Base-by-base conservation (phyloP, 2,797 vertebrate species). In the Channa striata region DNA sequence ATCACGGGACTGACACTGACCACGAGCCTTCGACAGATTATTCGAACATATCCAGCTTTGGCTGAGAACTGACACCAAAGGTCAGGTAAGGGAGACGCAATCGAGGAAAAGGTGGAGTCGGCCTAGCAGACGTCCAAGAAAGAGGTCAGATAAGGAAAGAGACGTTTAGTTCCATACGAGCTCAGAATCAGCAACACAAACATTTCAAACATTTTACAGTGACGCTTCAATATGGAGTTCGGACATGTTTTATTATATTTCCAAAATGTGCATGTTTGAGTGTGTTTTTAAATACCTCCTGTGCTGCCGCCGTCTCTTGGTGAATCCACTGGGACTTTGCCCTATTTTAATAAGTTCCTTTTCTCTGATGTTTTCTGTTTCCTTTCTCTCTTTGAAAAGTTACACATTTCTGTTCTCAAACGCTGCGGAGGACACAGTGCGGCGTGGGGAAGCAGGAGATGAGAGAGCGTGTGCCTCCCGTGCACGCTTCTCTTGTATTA, bases 371-470 rank as follows among this genome's bases (percentile, higher is more conserved):
- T 57, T 20, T 51, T 11, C 23, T 1, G 13, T 39, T n/a, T 64
- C 53, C 61, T 48, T 69, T 48, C 49, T 50, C 54, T 58, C 44
- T 84, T 68, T 78, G 63, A 47, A 53, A 44, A 66, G 63, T 39
- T 56, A 11, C 16, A 23, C 25, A 34, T 67, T 69, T 63, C 12
- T 46, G 21, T 49, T 36, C 23, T 34, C 36, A 51, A 68, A 48
- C n/a, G 30, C 36, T 56, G n/a, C 42, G 34, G 60, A 71, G 23
- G 40, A 68, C 23, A 60, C 30, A 52, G 51, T 19, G 42, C 0
- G 0, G 21, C 46, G 43, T 17, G 23, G 65, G 60, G 17, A 20
- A 50, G 42, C 11, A 2, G 6, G 25, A 30, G 1, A 30, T 30
- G 25, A 30, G 25, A n/a, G 21, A 30, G 44, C 30, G 60, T 49